Base-by-base conservation (phyloP, 30 jellyfish, hydroid and myxozoan genomes). In the Catostylus mosaicus region DNA sequence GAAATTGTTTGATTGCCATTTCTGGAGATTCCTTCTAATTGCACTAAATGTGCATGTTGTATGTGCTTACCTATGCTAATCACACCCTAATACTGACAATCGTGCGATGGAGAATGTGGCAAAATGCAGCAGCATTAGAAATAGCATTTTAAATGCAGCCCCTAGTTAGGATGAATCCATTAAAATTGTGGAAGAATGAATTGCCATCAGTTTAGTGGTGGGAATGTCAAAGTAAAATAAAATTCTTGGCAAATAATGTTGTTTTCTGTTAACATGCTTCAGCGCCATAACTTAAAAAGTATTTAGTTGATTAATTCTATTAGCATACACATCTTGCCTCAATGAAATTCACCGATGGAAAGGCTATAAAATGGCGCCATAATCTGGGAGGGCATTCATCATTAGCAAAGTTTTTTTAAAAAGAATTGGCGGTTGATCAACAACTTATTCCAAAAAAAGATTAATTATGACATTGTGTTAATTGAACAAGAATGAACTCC, bases 371-470 rank as follows among this genome's bases (percentile, higher is more conserved):
- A 69, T 8, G 82, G 82, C 82, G 82, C 82, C 82, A 14, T 38
- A 34, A 19, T 66, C 18, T 48, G 66, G 82, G 82, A 69, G 82
- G 82, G 66, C 82, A 14, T 11, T 27, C 22, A 43, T 69, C 47
- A 10, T 27, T 40, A 69, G 24, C 14, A 36, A 23, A 34, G 10
- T 48, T 19, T n/a, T 24, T 64, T 40, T 67, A 36, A 69, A 37
- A 27, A 34, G 65, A 69, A 69, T 40, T 69, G 82, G 82, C 36
- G 9, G 82, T n/a, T 11, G 36, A 11, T 35, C 63, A 38, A 69
- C 5, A 35, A 16, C 69, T 56, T 56, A 56, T n/a, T 56, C 7
- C n/a, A 16, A 6, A 56, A 26, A 16, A 56, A 56, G 69, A 26
- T 5, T 16, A 56, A 20, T 56, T 8, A 29, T 62, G 46, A 62